Percentiles rank a stretch among this genome's conserved stretches.
These are phyloP conservation scores for Patella depressa DNA, from an alignment of 2,888 invertebrate genomes.

Conservation along the genomic window DNA sequence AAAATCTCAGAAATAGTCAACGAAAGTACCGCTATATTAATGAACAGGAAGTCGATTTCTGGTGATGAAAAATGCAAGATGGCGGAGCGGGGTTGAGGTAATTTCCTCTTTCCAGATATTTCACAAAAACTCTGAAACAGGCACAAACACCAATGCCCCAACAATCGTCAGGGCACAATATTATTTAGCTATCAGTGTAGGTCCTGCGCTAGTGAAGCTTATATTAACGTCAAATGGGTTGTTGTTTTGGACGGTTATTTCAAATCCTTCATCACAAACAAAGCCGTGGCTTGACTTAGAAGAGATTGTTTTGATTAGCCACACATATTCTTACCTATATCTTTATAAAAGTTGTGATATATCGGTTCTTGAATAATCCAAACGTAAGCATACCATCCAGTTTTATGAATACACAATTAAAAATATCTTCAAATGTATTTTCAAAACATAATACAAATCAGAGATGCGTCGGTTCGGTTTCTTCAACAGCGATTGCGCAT, in stretches of 20 bases:
- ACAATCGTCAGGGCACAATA: too few species aligned
- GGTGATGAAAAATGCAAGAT: conserved; percentile 40
- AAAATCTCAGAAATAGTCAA: too few species aligned
- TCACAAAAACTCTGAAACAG: too few species aligned
- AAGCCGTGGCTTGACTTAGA: neutral
- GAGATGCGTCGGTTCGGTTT: conserved; percentile 9
- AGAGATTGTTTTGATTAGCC: neutral
- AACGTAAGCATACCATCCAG: neutral
- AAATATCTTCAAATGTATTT: neutral
- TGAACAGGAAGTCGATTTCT: conserved; percentile 33
- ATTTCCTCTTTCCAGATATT: too few species aligned
- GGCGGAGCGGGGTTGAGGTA: conserved; percentile 22
- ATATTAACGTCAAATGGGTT: too few species aligned
- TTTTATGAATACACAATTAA: neutral
- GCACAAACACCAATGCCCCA: too few species aligned
- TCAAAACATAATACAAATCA: neutral
- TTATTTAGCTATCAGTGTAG: too few species aligned
- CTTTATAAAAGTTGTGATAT: neutral
- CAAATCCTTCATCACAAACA: neutral
- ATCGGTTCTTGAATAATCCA: neutral
- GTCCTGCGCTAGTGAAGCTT: too few species aligned
- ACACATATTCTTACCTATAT: neutral
- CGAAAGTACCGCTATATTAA: too few species aligned
- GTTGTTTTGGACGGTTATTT: neutral
- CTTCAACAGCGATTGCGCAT: conserved; percentile 4